Evolutionary conservation across 1,140 invertebrate genomes (phyloP).

Genomic region (Chymomyza costata): DNA sequence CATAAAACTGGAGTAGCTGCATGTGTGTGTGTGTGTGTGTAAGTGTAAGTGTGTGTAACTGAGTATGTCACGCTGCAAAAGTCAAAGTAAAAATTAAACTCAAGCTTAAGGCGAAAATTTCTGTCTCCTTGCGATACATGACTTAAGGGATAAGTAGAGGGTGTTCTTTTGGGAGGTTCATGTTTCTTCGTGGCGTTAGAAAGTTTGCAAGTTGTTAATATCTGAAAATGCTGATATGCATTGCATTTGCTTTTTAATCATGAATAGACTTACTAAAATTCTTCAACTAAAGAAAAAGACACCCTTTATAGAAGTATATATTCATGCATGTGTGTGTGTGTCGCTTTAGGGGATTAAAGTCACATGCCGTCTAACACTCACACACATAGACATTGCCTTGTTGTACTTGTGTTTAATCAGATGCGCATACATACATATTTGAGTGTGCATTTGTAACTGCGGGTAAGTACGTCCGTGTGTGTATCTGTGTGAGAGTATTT

Average conservation of each 20-base stretch:
- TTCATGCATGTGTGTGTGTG: slow-evolving; percentile 10
- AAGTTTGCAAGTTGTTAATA: no score
- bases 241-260: no score
- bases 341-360: slow-evolving; percentile 40
- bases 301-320: no score
- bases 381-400: slow-evolving; percentile 24
- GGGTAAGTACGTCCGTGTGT: not conserved
- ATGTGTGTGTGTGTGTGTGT: not conserved
- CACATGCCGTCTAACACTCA: slow-evolving; percentile 21
- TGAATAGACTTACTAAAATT: no score
- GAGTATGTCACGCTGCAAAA: slow-evolving; percentile 33
- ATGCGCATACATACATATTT: slow-evolving; percentile 68
- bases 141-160: not conserved
- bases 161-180: not conserved
- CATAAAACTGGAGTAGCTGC: slow-evolving; percentile 32
- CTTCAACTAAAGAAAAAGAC: slow-evolving; percentile 21
- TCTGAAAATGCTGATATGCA: no score
- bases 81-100: slow-evolving; percentile 68
- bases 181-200: no score
- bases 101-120: slow-evolving; percentile 51
- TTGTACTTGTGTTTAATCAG: slow-evolving; percentile 63
- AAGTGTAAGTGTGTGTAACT: slow-evolving; percentile 1
- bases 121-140: not conserved
- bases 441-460: slow-evolving; percentile 44
- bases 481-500: slow-evolving; percentile 1